phyloP scores from a whole-genome alignment of 2,888 invertebrate genomes.

The Leucoptera coffeella region DNA sequence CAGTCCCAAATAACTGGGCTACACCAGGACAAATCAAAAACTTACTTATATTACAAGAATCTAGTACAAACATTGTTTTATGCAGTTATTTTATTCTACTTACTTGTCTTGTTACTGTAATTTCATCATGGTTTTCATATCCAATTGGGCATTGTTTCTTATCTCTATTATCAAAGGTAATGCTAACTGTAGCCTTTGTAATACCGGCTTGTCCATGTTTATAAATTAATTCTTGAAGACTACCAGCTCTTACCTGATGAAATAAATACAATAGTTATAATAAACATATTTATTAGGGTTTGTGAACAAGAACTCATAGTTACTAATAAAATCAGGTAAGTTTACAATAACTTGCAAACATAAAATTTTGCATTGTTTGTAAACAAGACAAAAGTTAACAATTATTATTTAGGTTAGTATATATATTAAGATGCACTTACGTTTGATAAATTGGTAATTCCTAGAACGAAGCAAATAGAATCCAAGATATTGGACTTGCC shows the following conservation, averaged over 20 bases:
- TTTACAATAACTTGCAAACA: slow-evolving; percentile 1
- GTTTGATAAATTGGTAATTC: slow-evolving; percentile 86
- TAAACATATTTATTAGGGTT: too few species aligned
- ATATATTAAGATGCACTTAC: too few species aligned
- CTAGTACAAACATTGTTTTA: too few species aligned
- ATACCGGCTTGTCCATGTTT: slow-evolving; percentile 96
- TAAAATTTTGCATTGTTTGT: too few species aligned
- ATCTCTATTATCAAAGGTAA: slow-evolving; percentile 91
- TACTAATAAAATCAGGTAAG: neutral
- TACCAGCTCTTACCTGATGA: slow-evolving; percentile 78
- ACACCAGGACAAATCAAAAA: too few species aligned
- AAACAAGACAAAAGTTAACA: too few species aligned
- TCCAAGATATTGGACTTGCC: slow-evolving; percentile 98
- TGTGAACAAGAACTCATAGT: neutral
- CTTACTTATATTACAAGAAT: too few species aligned
- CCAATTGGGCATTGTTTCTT: slow-evolving; percentile 78
- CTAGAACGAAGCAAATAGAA: slow-evolving; percentile 95
- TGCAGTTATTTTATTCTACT: slow-evolving; percentile 7
- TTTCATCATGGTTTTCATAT: slow-evolving; percentile 85
- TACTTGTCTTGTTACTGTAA: slow-evolving; percentile 87
- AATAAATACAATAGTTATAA: neutral
- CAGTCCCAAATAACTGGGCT: too few species aligned
- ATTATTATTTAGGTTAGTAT: too few species aligned
- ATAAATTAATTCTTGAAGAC: slow-evolving; percentile 92
- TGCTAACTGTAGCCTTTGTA: slow-evolving; percentile 90